A percentile compares a stretch with the other conserved stretches of the same genome.
These are phyloP conservation scores for Holothuria glaberrima DNA, from an alignment of 35 echinoderm and acorn worm genomes.

Conservation along the genomic window DNA sequence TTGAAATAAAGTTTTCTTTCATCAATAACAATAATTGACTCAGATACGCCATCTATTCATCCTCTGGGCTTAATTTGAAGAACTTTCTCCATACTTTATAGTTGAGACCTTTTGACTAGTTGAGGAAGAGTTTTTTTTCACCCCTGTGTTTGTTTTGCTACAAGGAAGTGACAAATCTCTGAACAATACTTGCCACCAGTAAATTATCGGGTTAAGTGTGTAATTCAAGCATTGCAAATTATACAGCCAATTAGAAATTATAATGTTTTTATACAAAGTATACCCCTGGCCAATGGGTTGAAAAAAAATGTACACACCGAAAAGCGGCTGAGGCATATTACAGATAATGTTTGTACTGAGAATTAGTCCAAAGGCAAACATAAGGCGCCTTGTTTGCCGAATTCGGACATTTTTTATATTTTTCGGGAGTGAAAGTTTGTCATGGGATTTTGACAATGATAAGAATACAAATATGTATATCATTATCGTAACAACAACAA, in stretches of 20 bases:
- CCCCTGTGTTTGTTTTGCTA: not conserved
- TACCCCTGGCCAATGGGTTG: slow-evolving; percentile 1
- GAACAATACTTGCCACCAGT: slow-evolving; percentile 33
- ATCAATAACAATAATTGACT: too few species aligned
- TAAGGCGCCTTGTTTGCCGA: not conserved
- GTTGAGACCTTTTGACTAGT: too few species aligned
- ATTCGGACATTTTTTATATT: not conserved
- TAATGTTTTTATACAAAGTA: not conserved
- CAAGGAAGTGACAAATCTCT: not conserved
- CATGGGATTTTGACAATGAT: not conserved
- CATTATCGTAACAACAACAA: not conserved
- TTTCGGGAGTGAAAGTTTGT: not conserved
- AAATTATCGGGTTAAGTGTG: slow-evolving; percentile 3
- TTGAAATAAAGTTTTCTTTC: too few species aligned
- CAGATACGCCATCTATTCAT: too few species aligned
- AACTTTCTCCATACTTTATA: too few species aligned
- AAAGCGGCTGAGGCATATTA: not conserved
- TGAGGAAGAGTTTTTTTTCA: too few species aligned
- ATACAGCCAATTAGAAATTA: slow-evolving; percentile 37
- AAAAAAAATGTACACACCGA: not conserved
- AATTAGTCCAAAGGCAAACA: slow-evolving; percentile 24
- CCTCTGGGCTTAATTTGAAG: too few species aligned
- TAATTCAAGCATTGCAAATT: not conserved
- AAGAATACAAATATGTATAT: not conserved
- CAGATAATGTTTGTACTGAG: slow-evolving; percentile 11